Percentiles rank a stretch among this genome's conserved stretches.
These are phyloP conservation scores for Periophthalmus modestus DNA, from an alignment of 2,113 vertebrate species.

Conservation along the genomic window DNA sequence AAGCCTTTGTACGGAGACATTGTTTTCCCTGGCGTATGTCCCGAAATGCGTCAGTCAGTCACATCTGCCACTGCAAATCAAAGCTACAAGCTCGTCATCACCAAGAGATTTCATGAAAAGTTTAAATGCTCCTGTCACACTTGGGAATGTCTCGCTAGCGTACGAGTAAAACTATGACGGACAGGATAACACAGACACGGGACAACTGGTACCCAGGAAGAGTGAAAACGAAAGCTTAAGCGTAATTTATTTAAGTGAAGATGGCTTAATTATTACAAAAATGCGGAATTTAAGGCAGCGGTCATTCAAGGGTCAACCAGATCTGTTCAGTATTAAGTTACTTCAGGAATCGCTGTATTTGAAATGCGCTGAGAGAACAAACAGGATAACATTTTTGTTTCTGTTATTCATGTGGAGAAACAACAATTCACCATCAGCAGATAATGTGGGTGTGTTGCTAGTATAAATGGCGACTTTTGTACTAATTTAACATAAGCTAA, in stretches of 20 bases:
- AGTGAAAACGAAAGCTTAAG: neutral
- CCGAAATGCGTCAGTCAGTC: constrained; percentile 46
- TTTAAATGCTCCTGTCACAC: constrained; percentile 9
- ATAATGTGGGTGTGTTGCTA: too few species aligned
- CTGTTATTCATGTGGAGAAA: constrained; percentile 9
- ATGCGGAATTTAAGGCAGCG: too few species aligned
- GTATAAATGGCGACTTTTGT: too few species aligned
- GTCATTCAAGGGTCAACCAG: too few species aligned
- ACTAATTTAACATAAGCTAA: too few species aligned
- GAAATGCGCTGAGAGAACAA: too few species aligned
- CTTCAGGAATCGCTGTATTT: too few species aligned
- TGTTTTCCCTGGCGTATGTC: constrained; percentile 32
- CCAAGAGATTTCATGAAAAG: constrained; percentile 1
- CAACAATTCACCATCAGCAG: constrained; percentile 30
- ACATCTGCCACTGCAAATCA: constrained; percentile 47
- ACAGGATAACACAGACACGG: constrained; percentile 15
- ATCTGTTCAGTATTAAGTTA: neutral
- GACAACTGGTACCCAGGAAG: constrained; percentile 35
- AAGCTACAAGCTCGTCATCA: constrained; percentile 34
- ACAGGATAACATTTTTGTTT: too few species aligned
- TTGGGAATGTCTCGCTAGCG: constrained; percentile 12
- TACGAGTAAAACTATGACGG: neutral
- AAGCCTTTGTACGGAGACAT: constrained; percentile 18
- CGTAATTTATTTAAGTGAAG: too few species aligned
- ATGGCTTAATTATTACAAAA: too few species aligned